phyloP scores from a whole-genome alignment of 2,888 invertebrate genomes.

The Leptinotarsa tumamoca region DNA sequence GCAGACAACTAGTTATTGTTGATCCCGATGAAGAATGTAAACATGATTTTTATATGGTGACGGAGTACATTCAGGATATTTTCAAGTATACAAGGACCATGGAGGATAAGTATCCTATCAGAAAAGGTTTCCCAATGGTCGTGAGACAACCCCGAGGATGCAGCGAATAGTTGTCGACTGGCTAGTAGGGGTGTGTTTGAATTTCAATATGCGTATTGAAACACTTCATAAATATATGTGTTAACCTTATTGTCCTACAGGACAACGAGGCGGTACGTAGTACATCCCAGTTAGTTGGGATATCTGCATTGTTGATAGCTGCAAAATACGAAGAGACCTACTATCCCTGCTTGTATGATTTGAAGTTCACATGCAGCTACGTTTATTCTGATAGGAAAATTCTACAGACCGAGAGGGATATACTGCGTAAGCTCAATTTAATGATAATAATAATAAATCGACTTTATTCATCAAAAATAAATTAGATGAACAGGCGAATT shows the following conservation, averaged over 20 bases:
- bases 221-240: background rate
- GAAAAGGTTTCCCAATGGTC: too few species aligned
- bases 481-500: too few species aligned
- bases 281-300: background rate
- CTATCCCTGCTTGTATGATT: background rate
- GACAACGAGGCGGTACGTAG: background rate
- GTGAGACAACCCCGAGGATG: background rate
- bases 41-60: too few species aligned
- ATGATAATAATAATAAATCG: too few species aligned
- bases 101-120: background rate
- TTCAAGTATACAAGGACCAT: background rate
- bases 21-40: too few species aligned
- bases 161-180: background rate
- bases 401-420: constrained; percentile 73
- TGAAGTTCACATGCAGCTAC: too few species aligned
- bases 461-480: too few species aligned
- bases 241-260: background rate
- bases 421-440: constrained; percentile 81
- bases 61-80: background rate
- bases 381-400: constrained; percentile 77
- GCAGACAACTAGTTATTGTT: too few species aligned
- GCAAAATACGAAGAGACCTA: background rate
- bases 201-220: background rate
- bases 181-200: background rate
- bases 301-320: background rate